Evolutionary conservation across 2,888 invertebrate species (phyloP), one percentile per base, ranked within the genome.

Genomic region (Deroplatys truncata): DNA sequence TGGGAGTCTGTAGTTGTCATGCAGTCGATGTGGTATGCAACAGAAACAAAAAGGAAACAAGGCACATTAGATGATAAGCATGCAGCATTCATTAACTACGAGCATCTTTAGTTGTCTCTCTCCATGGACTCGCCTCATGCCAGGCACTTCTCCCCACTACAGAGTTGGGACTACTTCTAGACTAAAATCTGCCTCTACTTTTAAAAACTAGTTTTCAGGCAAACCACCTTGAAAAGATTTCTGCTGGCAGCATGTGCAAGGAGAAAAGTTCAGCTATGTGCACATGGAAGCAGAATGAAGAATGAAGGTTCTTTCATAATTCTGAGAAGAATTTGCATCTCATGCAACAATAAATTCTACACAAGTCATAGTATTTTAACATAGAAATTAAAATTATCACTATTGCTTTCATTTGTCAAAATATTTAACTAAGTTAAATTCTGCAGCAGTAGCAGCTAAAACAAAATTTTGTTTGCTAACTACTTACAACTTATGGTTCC

Each of bases 11-110:
- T 90, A 89, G 84, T 82, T 31, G 87, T 35, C 90, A 91, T 91
- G 91, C 91, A 91, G 91, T 88, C 72, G 91, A 92, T 92, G 87
- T 82, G 35, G 93, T 93, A 91, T 93, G 92, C 86, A 90, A 90
- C 90, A 90, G 89, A 90, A 90, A 89, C 84, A 89, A 84, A 82
- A 89, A 72, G 82, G 85, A 85, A 89, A 89, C 72, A 85, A 85
- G 89, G 72, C 35, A 84, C 88, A 89, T 89, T 89, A 85, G 35
- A 89, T 88, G 56, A 89, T 35, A 89, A 82, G 84, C 89, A 90
- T 90, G 89, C 89, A 90, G 83, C 87, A 88, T 82, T 87, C 87
- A 87, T 35, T 31, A 20, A 85, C 84, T 88, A 84, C 89, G 56
- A 72, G 56, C 56, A 72, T 72, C 56, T 72, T 72, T 72, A n/a